Evolutionary conservation across 2,888 invertebrate species (phyloP).

Genomic region (Achlya flavicornis): DNA sequence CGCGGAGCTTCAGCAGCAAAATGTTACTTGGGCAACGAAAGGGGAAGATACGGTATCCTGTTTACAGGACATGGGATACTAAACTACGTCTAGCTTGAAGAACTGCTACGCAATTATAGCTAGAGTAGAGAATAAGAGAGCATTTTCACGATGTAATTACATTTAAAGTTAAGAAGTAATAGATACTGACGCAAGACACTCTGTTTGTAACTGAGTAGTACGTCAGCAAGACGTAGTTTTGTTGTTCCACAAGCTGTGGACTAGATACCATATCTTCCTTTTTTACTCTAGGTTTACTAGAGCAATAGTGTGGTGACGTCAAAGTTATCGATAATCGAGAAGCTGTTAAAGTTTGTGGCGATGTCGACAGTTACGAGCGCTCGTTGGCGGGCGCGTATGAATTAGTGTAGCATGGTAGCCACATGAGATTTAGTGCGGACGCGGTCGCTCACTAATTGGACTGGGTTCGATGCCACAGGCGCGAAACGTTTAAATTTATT

Average conservation of each 20-base stretch:
- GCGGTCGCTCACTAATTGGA: conserved; percentile 77
- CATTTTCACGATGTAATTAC: no score
- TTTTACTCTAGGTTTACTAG: neutral
- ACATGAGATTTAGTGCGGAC: conserved; percentile 77
- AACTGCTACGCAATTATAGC: no score
- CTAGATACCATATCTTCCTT: no score
- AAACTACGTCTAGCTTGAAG: no score
- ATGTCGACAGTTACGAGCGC: conserved; percentile 68
- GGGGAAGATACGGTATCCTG: no score
- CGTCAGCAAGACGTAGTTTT: no score
- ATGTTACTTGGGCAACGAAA: neutral
- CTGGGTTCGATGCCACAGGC: conserved; percentile 76
- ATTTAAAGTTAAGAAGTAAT: no score
- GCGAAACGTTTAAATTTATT: conserved; percentile 77
- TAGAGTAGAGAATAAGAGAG: no score
- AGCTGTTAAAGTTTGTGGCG: conserved; percentile 69
- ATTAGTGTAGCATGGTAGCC: conserved; percentile 83
- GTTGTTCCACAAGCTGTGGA: no score
- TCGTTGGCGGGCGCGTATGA: conserved; percentile 74
- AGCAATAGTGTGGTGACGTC: conserved; percentile 49
- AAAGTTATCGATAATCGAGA: conserved; percentile 66
- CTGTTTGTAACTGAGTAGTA: no score
- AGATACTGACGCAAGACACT: no score
- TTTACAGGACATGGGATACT: no score
- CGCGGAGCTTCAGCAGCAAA: neutral